phyloP scores from a whole-genome alignment of 35 echinoderm and acorn worm genomes.

The Ophioderma brevispina region DNA sequence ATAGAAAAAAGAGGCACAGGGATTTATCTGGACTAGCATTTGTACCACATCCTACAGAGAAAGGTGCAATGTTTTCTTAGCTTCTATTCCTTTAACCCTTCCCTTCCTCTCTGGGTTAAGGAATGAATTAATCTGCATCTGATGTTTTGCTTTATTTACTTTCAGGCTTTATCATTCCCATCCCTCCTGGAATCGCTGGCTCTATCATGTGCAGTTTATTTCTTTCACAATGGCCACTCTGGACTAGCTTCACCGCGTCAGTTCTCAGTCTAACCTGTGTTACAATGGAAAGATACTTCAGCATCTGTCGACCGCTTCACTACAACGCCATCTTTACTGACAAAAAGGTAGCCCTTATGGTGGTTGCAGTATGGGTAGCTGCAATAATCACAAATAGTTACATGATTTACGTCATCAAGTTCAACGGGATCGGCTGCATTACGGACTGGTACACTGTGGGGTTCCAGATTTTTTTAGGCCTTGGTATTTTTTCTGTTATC shows the following conservation, averaged over 20 bases:
- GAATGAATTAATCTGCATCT: too few relatives aligned
- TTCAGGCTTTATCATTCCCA: conserved; percentile 73
- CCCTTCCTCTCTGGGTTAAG: too few relatives aligned
- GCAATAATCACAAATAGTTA: conserved; percentile 73
- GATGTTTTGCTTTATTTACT: too few relatives aligned
- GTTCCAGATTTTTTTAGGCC: conserved; percentile 66
- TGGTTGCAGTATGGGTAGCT: conserved; percentile 68
- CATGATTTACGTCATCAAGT: conserved; percentile 72
- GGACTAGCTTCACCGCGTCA: conserved; percentile 91
- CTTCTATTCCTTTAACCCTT: too few relatives aligned
- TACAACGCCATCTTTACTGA: conserved; percentile 72
- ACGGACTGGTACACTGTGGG: conserved; percentile 57
- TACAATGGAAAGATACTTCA: conserved; percentile 86
- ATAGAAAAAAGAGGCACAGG: too few relatives aligned
- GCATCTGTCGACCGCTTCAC: conserved; percentile 75
- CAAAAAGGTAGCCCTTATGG: conserved; percentile 67
- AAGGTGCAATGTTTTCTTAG: too few relatives aligned
- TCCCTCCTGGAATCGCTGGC: conserved; percentile 64
- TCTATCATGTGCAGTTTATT: conserved; percentile 73
- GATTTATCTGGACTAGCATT: too few relatives aligned
- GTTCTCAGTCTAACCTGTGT: conserved; percentile 83
- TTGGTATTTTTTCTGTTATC: conserved; percentile 63
- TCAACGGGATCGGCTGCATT: conserved; percentile 47
- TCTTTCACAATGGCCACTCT: conserved; percentile 86
- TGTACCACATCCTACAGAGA: too few relatives aligned